phyloP scores from a whole-genome alignment of 2,113 vertebrate species.

The Siniperca chuatsi region DNA sequence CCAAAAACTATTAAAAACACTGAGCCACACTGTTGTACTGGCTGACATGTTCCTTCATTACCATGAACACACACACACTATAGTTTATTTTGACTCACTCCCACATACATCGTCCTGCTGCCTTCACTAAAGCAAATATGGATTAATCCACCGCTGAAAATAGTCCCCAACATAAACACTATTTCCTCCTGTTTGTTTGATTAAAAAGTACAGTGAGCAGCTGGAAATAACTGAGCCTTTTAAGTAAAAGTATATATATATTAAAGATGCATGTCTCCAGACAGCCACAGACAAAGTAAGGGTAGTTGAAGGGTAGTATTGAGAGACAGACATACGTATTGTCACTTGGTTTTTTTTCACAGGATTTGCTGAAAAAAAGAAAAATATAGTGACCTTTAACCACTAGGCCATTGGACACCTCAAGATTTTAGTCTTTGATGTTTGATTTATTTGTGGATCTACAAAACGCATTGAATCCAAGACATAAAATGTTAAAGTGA shows the following conservation, averaged over 20 bases:
- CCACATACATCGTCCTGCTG: neutral
- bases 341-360: too few relatives aligned
- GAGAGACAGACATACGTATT: too few relatives aligned
- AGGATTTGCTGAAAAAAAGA: neutral
- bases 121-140: neutral
- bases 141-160: neutral
- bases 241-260: too few relatives aligned
- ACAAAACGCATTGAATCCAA: neutral
- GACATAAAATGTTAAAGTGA: neutral
- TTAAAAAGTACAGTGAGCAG: too few relatives aligned
- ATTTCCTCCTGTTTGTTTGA: neutral
- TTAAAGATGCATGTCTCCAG: neutral
- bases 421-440: neutral
- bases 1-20: too few relatives aligned
- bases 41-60: neutral
- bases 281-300: too few relatives aligned
- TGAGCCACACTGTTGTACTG: neutral
- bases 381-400: neutral
- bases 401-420: neutral
- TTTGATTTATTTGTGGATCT: too few relatives aligned
- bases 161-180: neutral
- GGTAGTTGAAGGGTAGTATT: too few relatives aligned
- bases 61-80: neutral
- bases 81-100: neutral
- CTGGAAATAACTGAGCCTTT: too few relatives aligned